A percentile compares a stretch with the other conserved stretches of the same genome.
phyloP scores from a whole-genome alignment of 1,140 invertebrate genomes.

The Adoxophyes honmai region DNA sequence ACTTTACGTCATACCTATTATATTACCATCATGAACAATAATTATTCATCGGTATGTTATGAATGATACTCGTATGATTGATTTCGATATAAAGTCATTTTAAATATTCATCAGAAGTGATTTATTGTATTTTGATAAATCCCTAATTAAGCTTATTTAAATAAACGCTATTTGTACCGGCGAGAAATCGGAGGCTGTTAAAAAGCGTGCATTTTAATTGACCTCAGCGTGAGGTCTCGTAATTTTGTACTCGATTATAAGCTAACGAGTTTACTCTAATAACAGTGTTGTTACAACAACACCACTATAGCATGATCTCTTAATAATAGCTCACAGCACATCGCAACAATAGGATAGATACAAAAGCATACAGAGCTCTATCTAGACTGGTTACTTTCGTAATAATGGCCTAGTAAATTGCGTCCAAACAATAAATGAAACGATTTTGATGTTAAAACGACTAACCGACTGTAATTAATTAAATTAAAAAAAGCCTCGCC shows the following conservation, averaged over 20 bases:
- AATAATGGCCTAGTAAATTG: constrained; percentile 9
- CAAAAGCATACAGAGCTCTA: not conserved
- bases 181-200: constrained; percentile 40
- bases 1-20: too few species aligned
- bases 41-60: not conserved
- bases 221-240: constrained; percentile 48
- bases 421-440: constrained; percentile 13
- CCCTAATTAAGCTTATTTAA: constrained; percentile 34
- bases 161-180: constrained; percentile 42
- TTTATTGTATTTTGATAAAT: constrained; percentile 2
- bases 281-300: constrained; percentile 17
- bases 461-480: constrained; percentile 10
- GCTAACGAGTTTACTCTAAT: constrained; percentile 37
- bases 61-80: too few species aligned
- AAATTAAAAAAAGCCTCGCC: constrained; percentile 30
- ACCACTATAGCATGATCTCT: not conserved
- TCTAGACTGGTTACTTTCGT: not conserved
- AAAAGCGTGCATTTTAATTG: constrained; percentile 55
- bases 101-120: not conserved
- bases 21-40: not conserved
- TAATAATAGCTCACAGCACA: not conserved
- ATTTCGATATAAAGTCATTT: not conserved
- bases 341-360: not conserved
- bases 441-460: constrained; percentile 7
- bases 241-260: constrained; percentile 50